Evolutionary conservation across 2,888 invertebrate genomes (phyloP).

Genomic region (Coleophora deauratella): DNA sequence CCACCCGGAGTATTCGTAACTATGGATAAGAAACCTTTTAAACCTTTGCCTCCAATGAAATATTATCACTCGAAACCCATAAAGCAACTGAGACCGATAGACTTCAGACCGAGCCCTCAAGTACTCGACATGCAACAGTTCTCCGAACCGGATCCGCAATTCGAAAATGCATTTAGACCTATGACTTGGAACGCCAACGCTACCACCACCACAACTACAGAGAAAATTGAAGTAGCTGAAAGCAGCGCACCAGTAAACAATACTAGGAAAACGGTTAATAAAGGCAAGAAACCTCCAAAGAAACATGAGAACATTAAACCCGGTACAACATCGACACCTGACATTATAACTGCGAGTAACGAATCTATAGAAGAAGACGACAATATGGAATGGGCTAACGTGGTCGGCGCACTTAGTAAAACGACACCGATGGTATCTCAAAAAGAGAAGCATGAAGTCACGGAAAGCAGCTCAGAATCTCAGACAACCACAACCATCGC

Average conservation of each 20-base stretch:
- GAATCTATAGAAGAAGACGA: conserved; percentile 29
- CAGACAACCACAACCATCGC: conserved; percentile 21
- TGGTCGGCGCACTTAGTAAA: conserved; percentile 52
- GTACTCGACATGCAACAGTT: conserved; percentile 43
- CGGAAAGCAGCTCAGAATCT: conserved; percentile 26
- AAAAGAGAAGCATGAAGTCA: conserved; percentile 24
- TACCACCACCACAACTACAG: conserved; percentile 19
- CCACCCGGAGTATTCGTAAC: conserved; percentile 63
- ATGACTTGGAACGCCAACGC: conserved; percentile 39
- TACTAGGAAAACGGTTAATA: conserved; percentile 28
- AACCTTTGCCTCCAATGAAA: conserved; percentile 64
- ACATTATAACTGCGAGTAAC: conserved; percentile 49
- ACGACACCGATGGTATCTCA: conserved; percentile 55
- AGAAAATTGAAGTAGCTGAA: conserved; percentile 16
- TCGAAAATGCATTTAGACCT: conserved; percentile 53
- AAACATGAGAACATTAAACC: conserved; percentile 42
- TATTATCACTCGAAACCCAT: conserved; percentile 32
- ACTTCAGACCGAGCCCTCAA: conserved; percentile 62
- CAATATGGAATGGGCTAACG: conserved; percentile 47
- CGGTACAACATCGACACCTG: conserved; percentile 41
- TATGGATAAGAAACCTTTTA: conserved; percentile 66
- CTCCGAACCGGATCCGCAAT: conserved; percentile 39
- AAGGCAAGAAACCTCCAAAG: conserved; percentile 37
- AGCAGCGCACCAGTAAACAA: conserved; percentile 31
- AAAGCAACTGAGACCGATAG: conserved; percentile 30